Evolutionary conservation across 1,140 invertebrate genomes (phyloP).

Genomic region (Drosophila ercepeae): DNA sequence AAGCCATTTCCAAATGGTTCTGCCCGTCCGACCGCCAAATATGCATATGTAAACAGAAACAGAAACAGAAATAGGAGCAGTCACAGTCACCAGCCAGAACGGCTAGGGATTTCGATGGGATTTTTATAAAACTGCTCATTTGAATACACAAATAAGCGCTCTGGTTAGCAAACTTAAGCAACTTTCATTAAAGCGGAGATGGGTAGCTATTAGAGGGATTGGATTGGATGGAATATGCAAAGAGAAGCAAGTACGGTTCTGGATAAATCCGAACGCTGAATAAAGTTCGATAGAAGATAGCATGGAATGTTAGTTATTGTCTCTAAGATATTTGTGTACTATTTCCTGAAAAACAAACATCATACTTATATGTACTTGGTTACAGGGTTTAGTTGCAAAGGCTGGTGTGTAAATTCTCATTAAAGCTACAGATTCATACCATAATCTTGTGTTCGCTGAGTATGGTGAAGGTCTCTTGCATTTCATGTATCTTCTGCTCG

Average conservation of each 20-base stretch:
- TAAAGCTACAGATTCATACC: constrained; percentile 70
- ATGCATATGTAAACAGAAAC: constrained; percentile 81
- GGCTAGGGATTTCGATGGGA: constrained; percentile 47
- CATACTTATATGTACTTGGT: background rate
- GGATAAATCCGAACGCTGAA: background rate
- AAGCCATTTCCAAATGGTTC: constrained; percentile 73
- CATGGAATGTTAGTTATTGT: background rate
- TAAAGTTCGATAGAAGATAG: background rate
- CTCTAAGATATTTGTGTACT: background rate
- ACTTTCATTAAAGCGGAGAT: constrained; percentile 52
- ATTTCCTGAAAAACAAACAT: background rate
- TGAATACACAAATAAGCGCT: constrained; percentile 75
- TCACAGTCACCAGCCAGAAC: constrained; percentile 23
- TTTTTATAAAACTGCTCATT: constrained; percentile 80
- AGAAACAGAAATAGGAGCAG: constrained; percentile 70
- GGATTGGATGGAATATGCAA: constrained; percentile 5
- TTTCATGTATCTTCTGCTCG: constrained; percentile 89
- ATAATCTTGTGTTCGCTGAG: constrained; percentile 85
- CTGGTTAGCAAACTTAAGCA: constrained; percentile 47
- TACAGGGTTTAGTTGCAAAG: background rate
- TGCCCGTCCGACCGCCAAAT: constrained; percentile 55
- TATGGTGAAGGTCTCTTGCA: constrained; percentile 87
- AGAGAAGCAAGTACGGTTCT: background rate
- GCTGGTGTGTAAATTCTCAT: background rate
- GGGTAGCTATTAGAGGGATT: constrained; percentile 33